Evolutionary conservation across 2,797 vertebrate genomes (phyloP).

Genomic region (Tragelaphus oryx): DNA sequence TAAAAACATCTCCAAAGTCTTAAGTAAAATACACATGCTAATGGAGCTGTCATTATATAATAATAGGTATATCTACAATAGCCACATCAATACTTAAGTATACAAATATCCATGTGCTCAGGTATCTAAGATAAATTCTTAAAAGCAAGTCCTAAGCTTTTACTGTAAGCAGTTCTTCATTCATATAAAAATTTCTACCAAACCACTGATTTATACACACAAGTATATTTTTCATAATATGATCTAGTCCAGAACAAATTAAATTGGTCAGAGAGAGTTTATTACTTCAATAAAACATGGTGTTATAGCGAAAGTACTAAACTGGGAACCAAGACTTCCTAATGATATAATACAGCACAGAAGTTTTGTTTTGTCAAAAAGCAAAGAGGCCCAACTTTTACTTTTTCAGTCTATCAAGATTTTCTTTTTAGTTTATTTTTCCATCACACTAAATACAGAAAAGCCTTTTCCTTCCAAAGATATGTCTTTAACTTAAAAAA

Average conservation of each 20-base stretch:
- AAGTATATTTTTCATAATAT: neutral
- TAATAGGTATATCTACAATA: neutral
- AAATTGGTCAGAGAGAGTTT: neutral
- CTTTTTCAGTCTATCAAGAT: neutral
- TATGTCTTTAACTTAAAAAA: neutral
- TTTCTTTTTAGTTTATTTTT: neutral
- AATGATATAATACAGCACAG: neutral
- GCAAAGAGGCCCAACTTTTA: neutral
- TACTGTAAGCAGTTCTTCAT: neutral
- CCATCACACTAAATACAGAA: conserved; percentile 17
- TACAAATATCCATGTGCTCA: neutral
- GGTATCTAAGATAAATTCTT: neutral
- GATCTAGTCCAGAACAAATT: neutral
- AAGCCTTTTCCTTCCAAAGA: neutral
- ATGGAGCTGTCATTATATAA: neutral
- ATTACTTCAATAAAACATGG: neutral
- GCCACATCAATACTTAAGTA: neutral
- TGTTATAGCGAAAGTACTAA: neutral
- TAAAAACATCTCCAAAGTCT: neutral
- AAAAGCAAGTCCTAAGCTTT: neutral
- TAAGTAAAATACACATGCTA: neutral
- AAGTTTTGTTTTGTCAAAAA: neutral
- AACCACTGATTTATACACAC: neutral
- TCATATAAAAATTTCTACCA: neutral
- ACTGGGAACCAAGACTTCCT: neutral